A percentile compares a stretch with the other conserved stretches of the same genome.
phyloP scores from a whole-genome alignment of 2,888 invertebrate species.

The Spicauda simplicius region DNA sequence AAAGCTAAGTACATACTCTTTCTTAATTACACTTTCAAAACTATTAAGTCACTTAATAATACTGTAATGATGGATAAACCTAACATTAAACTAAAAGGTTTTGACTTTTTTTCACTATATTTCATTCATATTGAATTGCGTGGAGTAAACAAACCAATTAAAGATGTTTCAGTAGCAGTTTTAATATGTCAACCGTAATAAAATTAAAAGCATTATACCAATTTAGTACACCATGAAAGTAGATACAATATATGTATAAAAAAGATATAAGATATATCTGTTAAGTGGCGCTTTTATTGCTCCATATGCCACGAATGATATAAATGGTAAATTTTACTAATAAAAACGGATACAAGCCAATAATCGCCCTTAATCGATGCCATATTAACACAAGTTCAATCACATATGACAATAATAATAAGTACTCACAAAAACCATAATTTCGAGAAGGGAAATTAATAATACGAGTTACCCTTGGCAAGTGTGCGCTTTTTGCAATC shows the following conservation, averaged over 20 bases:
- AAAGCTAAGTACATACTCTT: too few relatives aligned
- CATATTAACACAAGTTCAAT: slow-evolving; percentile 11
- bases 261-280: background rate
- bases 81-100: too few relatives aligned
- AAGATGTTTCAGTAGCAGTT: too few relatives aligned
- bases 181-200: background rate
- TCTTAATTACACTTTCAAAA: too few relatives aligned
- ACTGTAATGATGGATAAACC: too few relatives aligned
- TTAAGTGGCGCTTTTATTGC: background rate
- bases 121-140: too few relatives aligned
- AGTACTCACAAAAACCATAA: slow-evolving; percentile 34
- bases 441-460: slow-evolving; percentile 49
- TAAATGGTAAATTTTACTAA: background rate
- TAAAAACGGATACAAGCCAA: background rate
- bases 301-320: background rate
- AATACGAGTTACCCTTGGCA: slow-evolving; percentile 44
- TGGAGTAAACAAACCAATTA: too few relatives aligned
- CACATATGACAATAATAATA: slow-evolving; percentile 10
- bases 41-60: too few relatives aligned
- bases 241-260: background rate
- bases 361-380: slow-evolving; percentile 8
- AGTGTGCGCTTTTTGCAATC: slow-evolving; percentile 45
- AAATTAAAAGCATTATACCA: background rate
- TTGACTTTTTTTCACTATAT: too few relatives aligned
- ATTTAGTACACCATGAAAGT: background rate